Evolutionary conservation across 2,888 invertebrate genomes (phyloP), one percentile per base, ranked within the genome.

Genomic region (Lithodes maja): DNA sequence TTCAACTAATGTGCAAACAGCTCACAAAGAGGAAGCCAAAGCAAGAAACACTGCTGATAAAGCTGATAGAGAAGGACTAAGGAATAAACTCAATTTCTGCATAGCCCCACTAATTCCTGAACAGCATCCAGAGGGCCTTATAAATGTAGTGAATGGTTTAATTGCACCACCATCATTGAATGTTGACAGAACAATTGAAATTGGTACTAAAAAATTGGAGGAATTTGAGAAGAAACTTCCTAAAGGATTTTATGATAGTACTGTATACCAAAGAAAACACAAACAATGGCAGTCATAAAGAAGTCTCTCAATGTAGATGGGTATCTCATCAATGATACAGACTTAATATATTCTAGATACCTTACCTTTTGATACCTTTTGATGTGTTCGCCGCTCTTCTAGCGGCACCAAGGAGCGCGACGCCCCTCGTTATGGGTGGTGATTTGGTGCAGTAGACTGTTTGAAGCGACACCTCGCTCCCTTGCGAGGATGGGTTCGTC

Each of bases 181-280:
- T 71, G n/a, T 15, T 71, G 71, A 71, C 5, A 83, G 61, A 83
- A 49, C 83, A 83, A 33, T 83, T 83, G 69, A 83, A 83, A 69
- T 68, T 83, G 83, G 68, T 83, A 83, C 69, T 15, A 83, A 49
- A 83, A 68, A 83, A 69, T 15, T 83, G 83, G 83, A 83, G n/a
- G 71, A 71, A 71, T 71, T 71, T 71, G 71, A 71, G n/a, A 3
- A n/a, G n/a, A 71, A 71, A 71, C 5, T 71, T 7, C 71, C 71
- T 71, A 7, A 71, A 71, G 7, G 71, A 71, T 71, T 71, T n/a
- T 71, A 15, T 71, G 71, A 71, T 2, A 71, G 9, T 15, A 71
- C n/a, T n/a, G n/a, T n/a, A n/a, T 71, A 71, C 71, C n/a, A 71
- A 71, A 71, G 71, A 71, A 71, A 71, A 71, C 71, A 71, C 9